Conservation (phyloP, 2,113 vertebrate species). For the Pholis gunnellus region DNA sequence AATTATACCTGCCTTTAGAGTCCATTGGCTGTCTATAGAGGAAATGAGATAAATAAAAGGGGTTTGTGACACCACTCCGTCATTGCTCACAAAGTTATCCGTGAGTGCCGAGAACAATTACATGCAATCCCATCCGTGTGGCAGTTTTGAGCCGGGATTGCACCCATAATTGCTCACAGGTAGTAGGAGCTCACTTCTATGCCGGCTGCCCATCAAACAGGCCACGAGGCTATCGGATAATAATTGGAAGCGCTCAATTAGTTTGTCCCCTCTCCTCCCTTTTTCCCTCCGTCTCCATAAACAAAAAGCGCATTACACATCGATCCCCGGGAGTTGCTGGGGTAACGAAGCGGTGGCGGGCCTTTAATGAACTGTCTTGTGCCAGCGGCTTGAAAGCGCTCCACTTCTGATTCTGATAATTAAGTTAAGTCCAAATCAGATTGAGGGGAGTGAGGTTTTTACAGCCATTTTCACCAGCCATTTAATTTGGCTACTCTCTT, state of each 20-base stretch:
- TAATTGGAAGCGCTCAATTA: constrained; percentile 72
- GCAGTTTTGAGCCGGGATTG: not conserved
- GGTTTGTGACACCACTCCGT: constrained; percentile 41
- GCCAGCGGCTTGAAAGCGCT: constrained; percentile 60
- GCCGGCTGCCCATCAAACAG: constrained; percentile 10
- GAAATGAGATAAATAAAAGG: constrained; percentile 19
- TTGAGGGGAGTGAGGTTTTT: constrained; percentile 36
- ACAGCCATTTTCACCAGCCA: constrained; percentile 40
- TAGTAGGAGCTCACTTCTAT: constrained; percentile 10
- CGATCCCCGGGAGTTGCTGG: constrained; percentile 61
- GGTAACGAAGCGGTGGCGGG: constrained; percentile 57
- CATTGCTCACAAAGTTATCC: constrained; percentile 15
- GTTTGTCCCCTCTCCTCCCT: constrained; percentile 58
- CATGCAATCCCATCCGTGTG: not conserved
- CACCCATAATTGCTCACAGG: constrained; percentile 44
- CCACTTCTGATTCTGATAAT: constrained; percentile 65
- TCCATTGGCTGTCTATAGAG: constrained; percentile 30
- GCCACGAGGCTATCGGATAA: constrained; percentile 41
- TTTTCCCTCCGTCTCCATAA: constrained; percentile 62
- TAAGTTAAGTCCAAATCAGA: constrained; percentile 66
- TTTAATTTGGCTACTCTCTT: constrained; percentile 48
- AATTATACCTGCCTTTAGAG: constrained; percentile 72
- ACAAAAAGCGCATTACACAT: constrained; percentile 71
- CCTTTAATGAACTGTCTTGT: constrained; percentile 74
- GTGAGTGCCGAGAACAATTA: constrained; percentile 10